phyloP scores from a whole-genome alignment of 2,113 vertebrate species.

The Edolisoma coerulescens region DNA sequence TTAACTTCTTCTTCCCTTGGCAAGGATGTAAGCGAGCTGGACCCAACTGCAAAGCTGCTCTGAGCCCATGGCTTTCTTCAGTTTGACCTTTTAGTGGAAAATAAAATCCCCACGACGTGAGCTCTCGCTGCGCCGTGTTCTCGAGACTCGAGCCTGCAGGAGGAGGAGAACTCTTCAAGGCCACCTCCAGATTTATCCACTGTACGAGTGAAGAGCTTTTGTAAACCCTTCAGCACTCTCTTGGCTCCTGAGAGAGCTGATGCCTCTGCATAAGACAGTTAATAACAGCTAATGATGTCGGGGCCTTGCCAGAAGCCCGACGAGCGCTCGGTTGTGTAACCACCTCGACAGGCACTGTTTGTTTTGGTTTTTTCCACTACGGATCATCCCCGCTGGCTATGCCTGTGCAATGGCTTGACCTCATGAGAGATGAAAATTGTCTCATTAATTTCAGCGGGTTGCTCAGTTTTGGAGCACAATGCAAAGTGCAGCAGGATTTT shows the following conservation, averaged over 20 bases:
- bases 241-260: neutral
- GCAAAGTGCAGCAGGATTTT: neutral
- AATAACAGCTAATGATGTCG: neutral
- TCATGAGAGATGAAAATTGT: conserved; percentile 12
- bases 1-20: conserved; percentile 51
- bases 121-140: neutral
- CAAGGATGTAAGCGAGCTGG: conserved; percentile 23
- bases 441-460: neutral
- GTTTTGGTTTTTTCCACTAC: conserved; percentile 25
- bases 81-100: neutral
- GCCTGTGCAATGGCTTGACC: neutral
- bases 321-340: neutral
- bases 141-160: neutral
- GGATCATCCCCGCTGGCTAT: neutral
- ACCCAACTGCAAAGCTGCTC: neutral
- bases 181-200: neutral
- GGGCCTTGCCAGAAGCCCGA: neutral
- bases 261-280: conserved; percentile 18
- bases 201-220: neutral
- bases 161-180: neutral
- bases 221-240: conserved; percentile 1
- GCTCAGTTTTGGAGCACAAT: conserved; percentile 18
- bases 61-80: neutral
- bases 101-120: neutral
- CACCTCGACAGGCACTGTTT: neutral